Base-by-base conservation (phyloP, 2,797 vertebrate genomes). In the Pseudomugil gertrudae region DNA sequence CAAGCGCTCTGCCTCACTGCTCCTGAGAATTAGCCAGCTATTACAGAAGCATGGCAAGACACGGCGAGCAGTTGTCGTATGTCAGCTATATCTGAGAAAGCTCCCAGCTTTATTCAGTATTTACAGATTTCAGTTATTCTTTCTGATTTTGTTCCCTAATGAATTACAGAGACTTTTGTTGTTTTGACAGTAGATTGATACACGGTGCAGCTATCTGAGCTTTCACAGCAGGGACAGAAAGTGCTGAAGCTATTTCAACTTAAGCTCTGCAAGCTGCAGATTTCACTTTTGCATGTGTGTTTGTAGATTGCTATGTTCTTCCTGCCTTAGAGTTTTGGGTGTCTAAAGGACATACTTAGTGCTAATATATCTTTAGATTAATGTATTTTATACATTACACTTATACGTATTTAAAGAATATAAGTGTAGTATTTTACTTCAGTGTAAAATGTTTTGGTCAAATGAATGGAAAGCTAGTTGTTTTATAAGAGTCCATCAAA, bases 11-110 rank as follows among this genome's bases (percentile, higher is more conserved):
- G 91, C 85, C 83, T 80, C 72, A 27, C 87, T 53, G 88, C 89
- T 89, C 90, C 83, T 83, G 92, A 92, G 91, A 93, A 92, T 92
- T 88, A 89, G 85, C 84, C 85, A 81, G 86, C 84, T 69, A 89
- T 86, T 85, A 79, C 85, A 71, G 81, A 78, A 73, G 76, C 73
- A 79, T 73, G 58, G 63, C 56, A 21, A 84, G 82, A 87, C 79
- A 68, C 71, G 63, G 14, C 43, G 59, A 76, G 59, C 65, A 69
- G 87, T 90, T 87, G 74, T 78, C 80, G 79, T 75, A 43, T 74
- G 78, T 82, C 72, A 72, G 83, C 74, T 79, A 83, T 67, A 68
- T 89, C 79, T 84, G 74, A 84, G 73, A 74, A 84, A 69, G 81
- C 81, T 87, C 71, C 64, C 66, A 79, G 81, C 76, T 79, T 86